These are phyloP conservation scores for Sturnira hondurensis DNA, from an alignment of 2,113 vertebrate species.

Conservation along the genomic window DNA sequence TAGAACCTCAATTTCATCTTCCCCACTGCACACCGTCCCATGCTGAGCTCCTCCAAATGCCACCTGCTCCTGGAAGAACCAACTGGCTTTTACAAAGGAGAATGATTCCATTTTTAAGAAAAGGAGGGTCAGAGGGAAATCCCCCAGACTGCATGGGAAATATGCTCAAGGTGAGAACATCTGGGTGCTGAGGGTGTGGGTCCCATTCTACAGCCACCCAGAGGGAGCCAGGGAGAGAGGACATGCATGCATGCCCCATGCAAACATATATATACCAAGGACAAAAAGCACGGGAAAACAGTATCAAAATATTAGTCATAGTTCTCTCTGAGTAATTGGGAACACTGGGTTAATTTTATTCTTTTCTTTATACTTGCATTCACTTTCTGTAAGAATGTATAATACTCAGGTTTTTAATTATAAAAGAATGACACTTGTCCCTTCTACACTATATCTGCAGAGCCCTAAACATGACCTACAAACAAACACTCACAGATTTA, in stretches of 20 bases:
- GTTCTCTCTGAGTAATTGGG: background rate
- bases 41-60: background rate
- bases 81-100: background rate
- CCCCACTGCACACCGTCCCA: background rate
- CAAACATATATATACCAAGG: background rate
- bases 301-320: background rate
- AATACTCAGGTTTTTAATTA: conserved; percentile 20
- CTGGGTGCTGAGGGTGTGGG: background rate
- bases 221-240: background rate
- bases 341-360: background rate
- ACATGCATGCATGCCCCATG: background rate
- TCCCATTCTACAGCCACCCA: background rate
- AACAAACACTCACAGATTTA: conserved; percentile 5
- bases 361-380: background rate
- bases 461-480: conserved; percentile 40
- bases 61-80: background rate
- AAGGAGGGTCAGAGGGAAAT: background rate
- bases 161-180: background rate
- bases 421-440: background rate
- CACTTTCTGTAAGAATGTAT: background rate
- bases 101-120: background rate
- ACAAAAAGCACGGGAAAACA: background rate
- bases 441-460: background rate
- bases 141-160: background rate
- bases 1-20: background rate